phyloP scores from a whole-genome alignment of 2,113 vertebrate genomes.

The Conger conger region DNA sequence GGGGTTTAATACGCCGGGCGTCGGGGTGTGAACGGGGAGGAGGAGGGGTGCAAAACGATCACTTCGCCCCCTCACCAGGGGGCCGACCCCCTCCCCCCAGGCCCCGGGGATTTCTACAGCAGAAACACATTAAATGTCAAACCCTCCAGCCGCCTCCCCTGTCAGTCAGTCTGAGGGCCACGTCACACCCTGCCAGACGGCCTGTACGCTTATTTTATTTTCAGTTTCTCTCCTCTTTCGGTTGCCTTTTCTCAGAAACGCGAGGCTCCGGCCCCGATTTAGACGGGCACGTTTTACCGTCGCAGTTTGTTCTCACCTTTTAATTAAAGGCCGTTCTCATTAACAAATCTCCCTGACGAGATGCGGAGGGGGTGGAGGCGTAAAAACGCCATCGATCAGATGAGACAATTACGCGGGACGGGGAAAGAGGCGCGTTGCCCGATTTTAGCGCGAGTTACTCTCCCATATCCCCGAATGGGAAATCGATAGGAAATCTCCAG shows the following conservation, averaged over 20 bases:
- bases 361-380: too few species aligned
- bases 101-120: not conserved
- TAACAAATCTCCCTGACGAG: not conserved
- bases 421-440: not conserved
- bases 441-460: not conserved
- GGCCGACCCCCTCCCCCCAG: not conserved
- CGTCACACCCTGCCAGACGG: not conserved
- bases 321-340: not conserved
- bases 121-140: conserved; percentile 13
- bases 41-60: not conserved
- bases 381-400: not conserved
- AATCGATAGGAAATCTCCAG: not conserved
- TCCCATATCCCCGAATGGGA: not conserved
- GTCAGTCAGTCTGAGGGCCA: conserved; percentile 4
- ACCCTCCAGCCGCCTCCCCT: conserved; percentile 9
- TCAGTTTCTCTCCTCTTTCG: not conserved
- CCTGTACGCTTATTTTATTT: not conserved
- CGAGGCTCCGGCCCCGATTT: not conserved
- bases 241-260: not conserved
- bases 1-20: too few species aligned
- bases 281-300: not conserved
- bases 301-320: not conserved
- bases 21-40: not conserved
- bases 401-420: not conserved
- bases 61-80: not conserved